Evolutionary conservation across 2,888 invertebrate species (phyloP), one percentile per base, ranked within the genome.

Genomic region (Chaetogeoica ovagalla): DNA sequence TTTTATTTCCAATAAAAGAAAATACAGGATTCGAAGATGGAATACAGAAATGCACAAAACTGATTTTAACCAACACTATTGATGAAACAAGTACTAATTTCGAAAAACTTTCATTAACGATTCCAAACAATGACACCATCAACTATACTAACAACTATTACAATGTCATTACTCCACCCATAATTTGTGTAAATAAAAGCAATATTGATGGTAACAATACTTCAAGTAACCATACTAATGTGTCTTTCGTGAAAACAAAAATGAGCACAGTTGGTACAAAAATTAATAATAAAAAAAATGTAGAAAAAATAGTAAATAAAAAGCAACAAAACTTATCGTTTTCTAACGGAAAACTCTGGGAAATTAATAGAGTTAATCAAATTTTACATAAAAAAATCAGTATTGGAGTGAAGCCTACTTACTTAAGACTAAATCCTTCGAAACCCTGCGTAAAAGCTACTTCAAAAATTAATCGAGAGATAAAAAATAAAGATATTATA

Each of bases 301-400:
- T 55, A 19, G 55, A 11, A 2, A 55, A 63, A 52, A 37, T 17
- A 11, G n/a, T 13, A 9, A 65, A 65, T 65, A 65, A 57, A 65
- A 74, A 65, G 19, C 74, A 74, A 74, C 55, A 55, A 63, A 74
- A 74, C 3, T 17, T 74, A 21, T 65, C 74, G 21, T 74, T 74
- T 74, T 65, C 74, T 17, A 65, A 52, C 55, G 37, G 65, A 55
- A 55, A 74, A 4, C 55, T 74, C 21, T 74, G 74, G 74, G 74
- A 74, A 39, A 74, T 74, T 39, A 74, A 74, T 39, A 74, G 74
- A 5, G 74, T 74, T 3, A 74, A 74, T 74, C 63, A 55, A 65
- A 74, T 74, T 23, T 39, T 74, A 74, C 65, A 74, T 55, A 74
- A 74, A 2, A 74, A 74, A 74, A 55, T 74, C 15, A 74, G 21